A percentile compares a stretch with the other conserved stretches of the same genome.
Evolutionary conservation across 2,888 invertebrate species (phyloP).

Genomic region (Drosophila suboccidentalis): DNA sequence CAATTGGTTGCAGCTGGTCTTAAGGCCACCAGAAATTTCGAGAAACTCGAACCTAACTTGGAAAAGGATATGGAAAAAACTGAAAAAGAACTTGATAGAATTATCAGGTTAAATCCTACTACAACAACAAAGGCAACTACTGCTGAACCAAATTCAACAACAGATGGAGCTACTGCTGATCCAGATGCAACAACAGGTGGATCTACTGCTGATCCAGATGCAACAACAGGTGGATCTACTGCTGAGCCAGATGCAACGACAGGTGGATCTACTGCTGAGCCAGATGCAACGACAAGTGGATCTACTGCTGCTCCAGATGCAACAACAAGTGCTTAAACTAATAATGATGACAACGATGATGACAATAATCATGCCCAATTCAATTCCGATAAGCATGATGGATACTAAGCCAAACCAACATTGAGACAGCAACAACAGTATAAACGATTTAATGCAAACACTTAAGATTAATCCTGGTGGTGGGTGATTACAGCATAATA

Average conservation of each 20-base stretch:
- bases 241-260: too few species aligned
- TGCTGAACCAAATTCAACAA: too few species aligned
- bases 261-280: too few species aligned
- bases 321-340: too few species aligned
- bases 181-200: too few species aligned
- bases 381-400: background rate
- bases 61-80: background rate
- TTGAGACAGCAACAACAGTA: background rate
- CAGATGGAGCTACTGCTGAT: too few species aligned
- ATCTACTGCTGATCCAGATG: too few species aligned
- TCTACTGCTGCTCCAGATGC: too few species aligned
- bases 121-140: too few species aligned
- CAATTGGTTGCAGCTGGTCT: background rate
- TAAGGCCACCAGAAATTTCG: background rate
- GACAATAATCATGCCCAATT: background rate
- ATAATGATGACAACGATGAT: background rate
- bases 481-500: constrained; percentile 30
- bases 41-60: background rate
- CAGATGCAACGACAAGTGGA: too few species aligned
- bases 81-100: background rate
- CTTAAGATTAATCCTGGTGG: constrained; percentile 9
- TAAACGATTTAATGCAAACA: background rate
- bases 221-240: too few species aligned
- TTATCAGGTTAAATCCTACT: too few species aligned
- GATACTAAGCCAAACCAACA: background rate